Conservation (phyloP, 2,113 vertebrate species). For the Rallus limicola region DNA sequence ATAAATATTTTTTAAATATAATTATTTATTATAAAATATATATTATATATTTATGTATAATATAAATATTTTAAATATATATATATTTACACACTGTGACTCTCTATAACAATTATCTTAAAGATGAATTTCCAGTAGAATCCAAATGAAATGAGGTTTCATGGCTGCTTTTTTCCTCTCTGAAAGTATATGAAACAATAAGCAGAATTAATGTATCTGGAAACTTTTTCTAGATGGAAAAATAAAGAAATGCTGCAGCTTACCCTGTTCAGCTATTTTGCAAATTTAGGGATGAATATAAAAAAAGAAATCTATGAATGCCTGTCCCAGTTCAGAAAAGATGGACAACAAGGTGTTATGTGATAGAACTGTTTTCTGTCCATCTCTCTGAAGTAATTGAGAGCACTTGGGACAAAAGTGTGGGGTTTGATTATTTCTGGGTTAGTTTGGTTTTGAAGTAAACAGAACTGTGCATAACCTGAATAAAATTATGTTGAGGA, state of each 20-base stretch:
- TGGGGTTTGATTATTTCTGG: background rate
- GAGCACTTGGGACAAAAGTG: background rate
- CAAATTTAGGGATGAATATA: background rate
- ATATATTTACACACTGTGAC: too few relatives aligned
- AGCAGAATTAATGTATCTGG: background rate
- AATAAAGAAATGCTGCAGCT: conserved; percentile 8
- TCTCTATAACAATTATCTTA: background rate
- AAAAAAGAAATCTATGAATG: background rate
- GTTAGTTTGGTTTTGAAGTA: background rate
- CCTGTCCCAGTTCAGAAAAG: background rate
- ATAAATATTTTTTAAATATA: too few relatives aligned
- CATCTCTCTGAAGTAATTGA: background rate
- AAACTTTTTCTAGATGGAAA: background rate
- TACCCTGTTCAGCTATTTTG: background rate
- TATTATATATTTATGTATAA: too few relatives aligned
- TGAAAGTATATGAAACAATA: background rate
- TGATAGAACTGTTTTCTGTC: background rate
- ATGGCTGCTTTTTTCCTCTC: background rate
- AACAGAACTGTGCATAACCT: background rate
- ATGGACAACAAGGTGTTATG: background rate
- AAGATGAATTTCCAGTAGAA: background rate
- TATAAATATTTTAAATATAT: too few relatives aligned
- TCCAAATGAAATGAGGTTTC: background rate
- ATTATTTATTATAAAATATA: too few relatives aligned
- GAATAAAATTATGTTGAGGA: background rate